Percentiles rank a stretch among this genome's conserved stretches.
Evolutionary conservation across 2,113 vertebrate species (phyloP).

Genomic region (Gallinago media): DNA sequence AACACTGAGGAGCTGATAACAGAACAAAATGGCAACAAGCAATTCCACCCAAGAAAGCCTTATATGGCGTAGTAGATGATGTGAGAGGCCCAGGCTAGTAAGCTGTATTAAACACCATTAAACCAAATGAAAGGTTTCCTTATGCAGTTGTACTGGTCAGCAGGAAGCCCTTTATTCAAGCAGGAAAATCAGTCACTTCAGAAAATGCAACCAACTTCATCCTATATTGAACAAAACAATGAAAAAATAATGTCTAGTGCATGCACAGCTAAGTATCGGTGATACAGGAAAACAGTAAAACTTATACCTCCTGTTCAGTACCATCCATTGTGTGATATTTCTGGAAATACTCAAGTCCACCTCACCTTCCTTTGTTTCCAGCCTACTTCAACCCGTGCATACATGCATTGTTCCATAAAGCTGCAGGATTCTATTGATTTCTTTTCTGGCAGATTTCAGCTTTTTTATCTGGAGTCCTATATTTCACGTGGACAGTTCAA

Average conservation of each 20-base stretch:
- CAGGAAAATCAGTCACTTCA: not conserved
- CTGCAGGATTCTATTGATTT: not conserved
- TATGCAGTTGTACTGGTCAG: too few species aligned
- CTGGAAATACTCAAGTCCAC: not conserved
- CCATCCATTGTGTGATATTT: not conserved
- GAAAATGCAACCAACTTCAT: not conserved
- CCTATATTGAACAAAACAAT: not conserved
- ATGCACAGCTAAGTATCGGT: too few species aligned
- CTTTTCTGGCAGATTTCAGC: not conserved
- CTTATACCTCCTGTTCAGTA: not conserved
- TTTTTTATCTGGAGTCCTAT: not conserved
- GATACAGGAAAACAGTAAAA: not conserved
- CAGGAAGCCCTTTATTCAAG: not conserved
- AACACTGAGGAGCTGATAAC: not conserved
- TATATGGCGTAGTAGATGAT: accelerated
- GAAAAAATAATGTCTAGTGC: accelerated
- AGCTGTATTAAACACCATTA: not conserved
- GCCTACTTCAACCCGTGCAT: not conserved
- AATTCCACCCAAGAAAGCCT: not conserved
- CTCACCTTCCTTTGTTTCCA: not conserved
- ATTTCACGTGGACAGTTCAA: conserved; percentile 5
- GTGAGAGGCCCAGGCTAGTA: not conserved
- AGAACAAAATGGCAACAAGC: not conserved
- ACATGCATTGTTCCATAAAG: not conserved
- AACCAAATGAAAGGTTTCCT: not conserved